These are phyloP conservation scores for Xanthia icteritia DNA, from an alignment of 2,888 invertebrate species.

Conservation along the genomic window DNA sequence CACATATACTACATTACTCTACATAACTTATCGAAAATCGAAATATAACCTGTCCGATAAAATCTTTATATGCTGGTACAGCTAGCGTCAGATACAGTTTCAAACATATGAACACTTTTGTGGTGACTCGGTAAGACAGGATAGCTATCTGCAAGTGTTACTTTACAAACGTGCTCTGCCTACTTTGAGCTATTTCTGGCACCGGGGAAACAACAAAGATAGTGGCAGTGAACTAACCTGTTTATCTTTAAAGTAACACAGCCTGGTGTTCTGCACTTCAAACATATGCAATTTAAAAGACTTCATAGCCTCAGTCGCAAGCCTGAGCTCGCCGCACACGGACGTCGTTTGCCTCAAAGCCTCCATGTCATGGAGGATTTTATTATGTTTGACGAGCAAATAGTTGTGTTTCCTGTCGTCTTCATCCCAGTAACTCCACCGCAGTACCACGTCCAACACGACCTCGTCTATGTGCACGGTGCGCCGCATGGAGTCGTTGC, in stretches of 20 bases:
- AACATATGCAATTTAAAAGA: slow-evolving; percentile 94
- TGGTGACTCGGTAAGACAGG: no score
- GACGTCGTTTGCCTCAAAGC: slow-evolving; percentile 90
- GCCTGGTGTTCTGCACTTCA: slow-evolving; percentile 94
- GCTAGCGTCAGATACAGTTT: not conserved
- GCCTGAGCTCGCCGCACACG: slow-evolving; percentile 94
- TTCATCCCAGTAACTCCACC: slow-evolving; percentile 97
- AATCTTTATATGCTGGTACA: not conserved
- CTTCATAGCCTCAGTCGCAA: slow-evolving; percentile 94
- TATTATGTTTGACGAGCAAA: slow-evolving; percentile 91
- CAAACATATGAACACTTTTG: not conserved
- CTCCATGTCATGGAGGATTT: slow-evolving; percentile 86
- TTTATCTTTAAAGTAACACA: slow-evolving; percentile 95
- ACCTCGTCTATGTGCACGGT: slow-evolving; percentile 94
- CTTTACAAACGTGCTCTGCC: not conserved
- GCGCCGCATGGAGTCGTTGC: slow-evolving; percentile 93
- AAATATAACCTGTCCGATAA: not conserved
- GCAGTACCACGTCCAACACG: slow-evolving; percentile 92
- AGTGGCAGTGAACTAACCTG: slow-evolving; percentile 79
- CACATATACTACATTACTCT: no score
- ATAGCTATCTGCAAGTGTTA: not conserved
- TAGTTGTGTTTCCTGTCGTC: slow-evolving; percentile 96
- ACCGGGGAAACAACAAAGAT: not conserved
- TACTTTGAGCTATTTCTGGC: not conserved
- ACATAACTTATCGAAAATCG: no score